Evolutionary conservation across 2,797 vertebrate genomes (phyloP), one percentile per base, ranked within the genome.

Genomic region (Oryzias dopingdopingensis): DNA sequence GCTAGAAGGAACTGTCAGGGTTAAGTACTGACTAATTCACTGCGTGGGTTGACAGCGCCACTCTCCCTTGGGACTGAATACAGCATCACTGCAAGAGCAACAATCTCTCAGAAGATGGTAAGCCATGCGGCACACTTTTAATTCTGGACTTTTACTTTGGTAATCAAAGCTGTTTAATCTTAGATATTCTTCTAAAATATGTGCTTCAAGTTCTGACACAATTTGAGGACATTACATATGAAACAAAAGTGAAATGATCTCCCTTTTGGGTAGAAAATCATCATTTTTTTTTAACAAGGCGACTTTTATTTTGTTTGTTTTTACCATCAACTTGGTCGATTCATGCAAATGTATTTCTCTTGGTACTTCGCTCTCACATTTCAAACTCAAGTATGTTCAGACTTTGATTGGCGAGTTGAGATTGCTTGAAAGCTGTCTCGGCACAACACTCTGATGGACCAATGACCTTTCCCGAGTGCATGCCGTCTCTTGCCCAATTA

Each of bases 11-110:
- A 86, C 81, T 89, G 89, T 89, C 88, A 82, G 87, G 90, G 90
- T 91, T 92, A 90, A 91, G 89, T 86, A 90, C 80, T 83, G 86
- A 89, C 90, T 90, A 87, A 92, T 89, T 89, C 86, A 87, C 78
- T 81, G 86, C 51, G 87, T 89, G 82, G 87, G 86, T 85, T 40
- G 85, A 56, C 63, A 72, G 70, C 67, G 77, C 68, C 71, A 60
- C 67, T 70, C 64, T 90, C 88, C 70, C 83, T 41, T 20, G 84
- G 85, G 88, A 85, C 60, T 69, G 64, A 78, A 68, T 67, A 68
- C 59, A 68, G 56, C 74, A 62, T 83, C 76, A 73, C 70, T 65
- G 59, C 72, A 67, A 57, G 56, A 74, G 74, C 76, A 76, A 68
- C 66, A 59, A 49, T 67, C 64, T 62, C 60, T 54, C 56, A 72